Evolutionary conservation across 2,797 vertebrate genomes (phyloP).

Genomic region (Chrosomus eos): DNA sequence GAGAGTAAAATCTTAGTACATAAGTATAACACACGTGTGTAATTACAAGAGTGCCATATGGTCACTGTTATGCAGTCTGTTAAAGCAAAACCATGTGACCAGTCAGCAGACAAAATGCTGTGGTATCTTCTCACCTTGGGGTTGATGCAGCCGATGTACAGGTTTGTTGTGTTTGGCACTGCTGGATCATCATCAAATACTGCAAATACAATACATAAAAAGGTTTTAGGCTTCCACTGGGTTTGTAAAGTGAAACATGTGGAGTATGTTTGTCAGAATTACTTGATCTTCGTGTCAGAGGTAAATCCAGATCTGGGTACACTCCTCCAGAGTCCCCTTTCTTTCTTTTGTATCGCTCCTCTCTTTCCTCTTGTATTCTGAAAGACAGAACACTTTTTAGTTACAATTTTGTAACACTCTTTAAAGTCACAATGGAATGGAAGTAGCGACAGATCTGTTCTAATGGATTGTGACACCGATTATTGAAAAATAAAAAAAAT

Average conservation of each 20-base stretch:
- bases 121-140: conserved; percentile 74
- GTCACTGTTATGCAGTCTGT: conserved; percentile 15
- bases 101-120: background rate
- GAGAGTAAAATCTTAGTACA: conserved; percentile 1
- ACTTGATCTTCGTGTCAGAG: conserved; percentile 77
- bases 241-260: background rate
- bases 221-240: background rate
- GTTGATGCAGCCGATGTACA: conserved; percentile 85
- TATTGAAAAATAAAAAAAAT: background rate
- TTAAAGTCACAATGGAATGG: background rate
- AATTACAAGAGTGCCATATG: conserved; percentile 5
- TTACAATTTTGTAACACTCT: background rate
- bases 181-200: conserved; percentile 82
- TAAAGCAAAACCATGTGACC: background rate
- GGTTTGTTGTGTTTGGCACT: conserved; percentile 81
- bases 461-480: background rate
- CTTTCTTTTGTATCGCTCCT: conserved; percentile 82
- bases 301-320: conserved; percentile 71
- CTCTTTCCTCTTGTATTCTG: conserved; percentile 85
- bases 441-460: background rate
- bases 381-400: background rate
- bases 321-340: conserved; percentile 72
- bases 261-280: conserved; percentile 43
- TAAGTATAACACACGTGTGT: background rate
- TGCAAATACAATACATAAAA: conserved; percentile 50